Base-by-base conservation (phyloP, 2,888 invertebrate species). In the Balanococcus diminutus region DNA sequence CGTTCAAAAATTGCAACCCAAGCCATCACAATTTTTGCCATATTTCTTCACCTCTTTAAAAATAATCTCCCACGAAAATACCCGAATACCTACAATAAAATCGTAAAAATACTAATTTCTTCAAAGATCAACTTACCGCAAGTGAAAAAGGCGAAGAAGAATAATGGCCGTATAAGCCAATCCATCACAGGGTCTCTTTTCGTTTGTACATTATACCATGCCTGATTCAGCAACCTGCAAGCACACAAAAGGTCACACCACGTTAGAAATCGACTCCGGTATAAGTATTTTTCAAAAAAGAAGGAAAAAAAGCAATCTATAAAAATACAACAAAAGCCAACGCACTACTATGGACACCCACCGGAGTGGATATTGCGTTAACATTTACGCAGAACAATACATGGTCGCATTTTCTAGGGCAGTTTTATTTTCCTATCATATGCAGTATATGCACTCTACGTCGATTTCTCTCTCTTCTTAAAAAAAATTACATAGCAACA, bases 111-210 rank as follows among this genome's bases (percentile, higher is more conserved):
- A 8, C 39, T 39, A 39, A 39, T 11, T 8, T 8, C 39, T 11
- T 8, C 11, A 39, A 11, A 11, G 39, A 39, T 8, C 16, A 46
- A 84, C 84, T 84, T 75, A 84, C 84, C 39, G 31, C 31, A 25
- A 16, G 46, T 25, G n/a, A 84, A 84, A 32, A 75, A 19, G 84
- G 22, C 84, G 28, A 75, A 36, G n/a, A 75, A 42, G 5, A 84
- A 39, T 39, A 84, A 75, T 75, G 75, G 84, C 84, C 75, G 31
- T 3, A 84, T 75, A 46, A 84, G 72, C 84, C 84, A 84, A 84
- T 84, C 84, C 84, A 84, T 84, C n/a, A 84, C 72, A 75, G 75
- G 84, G 28, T 84, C 39, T 72, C 84, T 25, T 84, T 42, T 84
- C 25, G 72, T 25, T 16, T 31, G 25, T 1, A 42, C 84, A 84